Evolutionary conservation across 1,140 invertebrate genomes (phyloP).

Genomic region (Periplaneta americana): DNA sequence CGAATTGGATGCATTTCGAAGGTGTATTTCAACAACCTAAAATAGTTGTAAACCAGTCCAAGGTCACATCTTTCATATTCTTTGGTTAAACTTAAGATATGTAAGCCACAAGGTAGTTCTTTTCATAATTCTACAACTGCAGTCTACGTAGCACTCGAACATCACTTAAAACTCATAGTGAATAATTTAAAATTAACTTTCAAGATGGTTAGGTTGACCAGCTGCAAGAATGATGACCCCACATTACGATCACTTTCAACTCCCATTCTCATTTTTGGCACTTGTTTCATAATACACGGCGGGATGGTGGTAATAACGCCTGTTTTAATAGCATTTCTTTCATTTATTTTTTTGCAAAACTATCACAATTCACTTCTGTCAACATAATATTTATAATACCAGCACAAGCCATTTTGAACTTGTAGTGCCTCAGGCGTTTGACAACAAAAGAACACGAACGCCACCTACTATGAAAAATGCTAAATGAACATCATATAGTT

Average conservation of each 20-base stretch:
- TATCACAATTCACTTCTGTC: not conserved
- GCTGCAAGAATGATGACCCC: not conserved
- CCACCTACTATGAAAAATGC: not conserved
- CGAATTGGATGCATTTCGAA: constrained; percentile 60
- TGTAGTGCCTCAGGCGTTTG: not conserved
- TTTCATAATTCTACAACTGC: not conserved
- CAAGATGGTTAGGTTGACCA: not conserved
- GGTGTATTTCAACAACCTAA: not conserved
- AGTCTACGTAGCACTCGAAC: not conserved
- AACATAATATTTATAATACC: not conserved
- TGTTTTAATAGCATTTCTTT: not conserved
- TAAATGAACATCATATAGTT: not conserved
- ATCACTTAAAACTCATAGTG: not conserved
- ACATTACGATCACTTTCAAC: not conserved
- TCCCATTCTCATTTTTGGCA: not conserved
- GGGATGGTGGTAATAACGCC: not conserved
- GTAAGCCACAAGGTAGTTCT: not conserved
- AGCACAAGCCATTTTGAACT: not conserved
- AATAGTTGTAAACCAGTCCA: not conserved
- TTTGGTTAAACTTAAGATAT: not conserved
- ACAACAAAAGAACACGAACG: not conserved
- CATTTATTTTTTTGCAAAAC: not conserved
- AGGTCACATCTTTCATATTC: not conserved
- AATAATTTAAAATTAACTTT: not conserved
- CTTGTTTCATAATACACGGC: not conserved